These are phyloP conservation scores for Scaptomyza montana DNA, from an alignment of 1,140 invertebrate species.

Conservation along the genomic window DNA sequence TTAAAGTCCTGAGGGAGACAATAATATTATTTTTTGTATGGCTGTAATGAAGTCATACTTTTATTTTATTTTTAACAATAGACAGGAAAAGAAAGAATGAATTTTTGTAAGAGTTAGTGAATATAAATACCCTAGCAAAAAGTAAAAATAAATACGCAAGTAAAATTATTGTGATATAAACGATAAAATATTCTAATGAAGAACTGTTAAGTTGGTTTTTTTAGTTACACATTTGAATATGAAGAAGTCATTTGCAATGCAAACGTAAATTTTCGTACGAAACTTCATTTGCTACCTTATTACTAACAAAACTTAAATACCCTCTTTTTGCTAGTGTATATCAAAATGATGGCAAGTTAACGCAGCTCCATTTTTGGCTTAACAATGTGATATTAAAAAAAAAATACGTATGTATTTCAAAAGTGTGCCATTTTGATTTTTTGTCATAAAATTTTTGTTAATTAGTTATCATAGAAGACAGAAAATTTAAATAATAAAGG, in stretches of 20 bases:
- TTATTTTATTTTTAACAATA: slow-evolving; percentile 33
- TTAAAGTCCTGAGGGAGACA: slow-evolving; percentile 45
- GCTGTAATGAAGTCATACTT: neutral
- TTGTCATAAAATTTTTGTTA: slow-evolving; percentile 25
- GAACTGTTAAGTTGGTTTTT: no score
- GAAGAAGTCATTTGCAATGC: no score
- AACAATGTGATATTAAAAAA: slow-evolving; percentile 45
- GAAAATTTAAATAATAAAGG: slow-evolving; percentile 26
- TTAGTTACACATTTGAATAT: no score
- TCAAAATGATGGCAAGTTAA: neutral
- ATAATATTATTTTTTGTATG: slow-evolving; percentile 39
- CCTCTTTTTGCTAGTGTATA: neutral
- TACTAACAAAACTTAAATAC: neutral
- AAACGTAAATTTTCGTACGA: no score
- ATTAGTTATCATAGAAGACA: slow-evolving; percentile 3
- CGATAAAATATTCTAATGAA: no score
- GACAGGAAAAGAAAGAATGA: neutral
- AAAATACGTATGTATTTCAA: slow-evolving; percentile 46
- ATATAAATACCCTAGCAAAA: neutral
- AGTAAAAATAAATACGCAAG: no score
- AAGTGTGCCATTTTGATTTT: slow-evolving; percentile 14
- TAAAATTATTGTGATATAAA: no score
- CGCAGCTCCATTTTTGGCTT: slow-evolving; percentile 13
- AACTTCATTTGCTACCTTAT: no score
- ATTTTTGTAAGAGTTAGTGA: neutral